phyloP scores from a whole-genome alignment of 1,140 invertebrate genomes.

The Aphelenchoides fujianensis region DNA sequence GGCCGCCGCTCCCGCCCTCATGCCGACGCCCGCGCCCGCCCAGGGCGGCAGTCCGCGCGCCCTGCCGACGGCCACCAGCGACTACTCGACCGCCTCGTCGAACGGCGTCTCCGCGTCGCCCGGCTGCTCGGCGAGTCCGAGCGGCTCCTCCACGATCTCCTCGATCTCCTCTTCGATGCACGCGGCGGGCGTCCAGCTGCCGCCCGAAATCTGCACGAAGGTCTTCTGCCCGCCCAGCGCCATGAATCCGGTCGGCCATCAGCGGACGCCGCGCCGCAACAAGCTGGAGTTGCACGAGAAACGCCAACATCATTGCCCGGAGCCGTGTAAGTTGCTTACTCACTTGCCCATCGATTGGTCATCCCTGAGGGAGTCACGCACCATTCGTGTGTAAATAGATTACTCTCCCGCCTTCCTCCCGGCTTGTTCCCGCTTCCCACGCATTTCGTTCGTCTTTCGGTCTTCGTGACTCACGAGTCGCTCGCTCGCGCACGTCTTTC shows the following conservation, averaged over 20 bases:
- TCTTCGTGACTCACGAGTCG: too few relatives aligned
- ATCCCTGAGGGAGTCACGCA: too few relatives aligned
- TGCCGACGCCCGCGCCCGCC: not conserved
- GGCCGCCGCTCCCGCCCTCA: not conserved
- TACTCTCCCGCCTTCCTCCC: not conserved
- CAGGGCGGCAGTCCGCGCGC: not conserved
- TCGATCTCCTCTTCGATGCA: conserved; percentile 2
- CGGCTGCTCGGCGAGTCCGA: not conserved
- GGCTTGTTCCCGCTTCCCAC: conserved; percentile 3
- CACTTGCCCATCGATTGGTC: not conserved
- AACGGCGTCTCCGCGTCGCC: conserved; percentile 14
- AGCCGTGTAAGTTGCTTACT: conserved; percentile 35
- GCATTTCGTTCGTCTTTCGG: too few relatives aligned
- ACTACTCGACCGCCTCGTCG: conserved; percentile 1
- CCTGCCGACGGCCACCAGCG: not conserved
- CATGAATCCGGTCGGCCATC: conserved; percentile 34
- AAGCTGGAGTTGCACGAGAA: conserved; percentile 36
- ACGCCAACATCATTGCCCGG: conserved; percentile 38
- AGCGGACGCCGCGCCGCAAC: conserved; percentile 36
- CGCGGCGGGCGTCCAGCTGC: conserved; percentile 20
- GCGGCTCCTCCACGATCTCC: not conserved
- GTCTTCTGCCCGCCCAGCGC: conserved; percentile 49
- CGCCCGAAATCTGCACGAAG: conserved; percentile 37
- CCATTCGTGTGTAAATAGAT: conserved; percentile 13
- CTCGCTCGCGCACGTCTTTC: too few relatives aligned